Evolutionary conservation across 2,888 invertebrate species (phyloP), one percentile per base, ranked within the genome.

Genomic region (Amiota minor): DNA sequence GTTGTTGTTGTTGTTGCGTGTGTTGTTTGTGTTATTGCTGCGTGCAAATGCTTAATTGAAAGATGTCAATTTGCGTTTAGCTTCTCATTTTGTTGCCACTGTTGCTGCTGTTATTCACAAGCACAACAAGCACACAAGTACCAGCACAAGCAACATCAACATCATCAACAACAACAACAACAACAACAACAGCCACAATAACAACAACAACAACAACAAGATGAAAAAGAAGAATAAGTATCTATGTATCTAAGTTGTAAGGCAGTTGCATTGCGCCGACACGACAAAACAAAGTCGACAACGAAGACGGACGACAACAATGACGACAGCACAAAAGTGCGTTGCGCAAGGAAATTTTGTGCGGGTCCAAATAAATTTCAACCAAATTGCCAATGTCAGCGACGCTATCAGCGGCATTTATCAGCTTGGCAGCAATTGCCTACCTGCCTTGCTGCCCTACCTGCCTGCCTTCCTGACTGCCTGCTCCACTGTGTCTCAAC

Each of bases 351-450:
- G 6, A 35, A 35, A 35, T 35, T 35, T 35, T 35, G 53, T 53
- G 53, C 53, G 53, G 53, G 53, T 59, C 35, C 35, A 83, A 81
- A 83, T 82, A 83, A 85, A 83, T 83, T 85, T 78, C 84, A 80
- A 78, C 80, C 84, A 83, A 82, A 83, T 82, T 85, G 84, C 81
- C 81, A 84, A 81, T 84, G 83, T 83, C 86, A 81, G 78, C 80
- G 74, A 79, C 78, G 82, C 81, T 83, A 86, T 84, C 86, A 83
- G 81, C 80, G 76, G 78, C 78, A 86, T 84, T 84, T 85, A 84
- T 84, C 84, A 82, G 81, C 79, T 75, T 50, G 72, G 59, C 61
- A 59, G 68, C 72, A 72, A 69, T 72, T 61, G 61, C 61, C 23
- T 35, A 35, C 56, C n/a, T 18, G 16, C 16, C n/a, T 56, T 16